Evolutionary conservation across 2,113 vertebrate genomes (phyloP).

Genomic region (Burhinus bistriatus): DNA sequence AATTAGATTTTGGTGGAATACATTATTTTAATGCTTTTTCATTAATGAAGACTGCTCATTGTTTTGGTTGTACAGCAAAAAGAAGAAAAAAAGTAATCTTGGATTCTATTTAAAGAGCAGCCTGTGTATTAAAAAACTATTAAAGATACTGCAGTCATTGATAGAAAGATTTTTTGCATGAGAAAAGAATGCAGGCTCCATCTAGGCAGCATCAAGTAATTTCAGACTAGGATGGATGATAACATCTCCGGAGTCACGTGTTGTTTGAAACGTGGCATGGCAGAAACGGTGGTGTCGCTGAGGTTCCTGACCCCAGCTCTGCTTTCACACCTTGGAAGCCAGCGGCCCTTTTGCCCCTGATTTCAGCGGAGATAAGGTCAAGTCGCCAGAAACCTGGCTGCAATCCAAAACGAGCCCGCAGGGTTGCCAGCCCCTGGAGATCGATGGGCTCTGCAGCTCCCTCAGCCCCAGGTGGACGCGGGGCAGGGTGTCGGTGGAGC

Average conservation of each 20-base stretch:
- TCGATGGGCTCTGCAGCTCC: neutral
- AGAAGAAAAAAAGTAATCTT: conserved; percentile 63
- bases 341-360: neutral
- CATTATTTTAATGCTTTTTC: conserved; percentile 75
- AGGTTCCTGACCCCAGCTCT: neutral
- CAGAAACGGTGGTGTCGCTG: fast-evolving
- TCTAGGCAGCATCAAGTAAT: neutral
- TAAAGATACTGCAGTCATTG: conserved; percentile 4
- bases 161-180: neutral
- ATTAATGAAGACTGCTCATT: conserved; percentile 71
- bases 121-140: conserved; percentile 44
- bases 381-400: neutral
- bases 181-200: neutral
- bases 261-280: fast-evolving
- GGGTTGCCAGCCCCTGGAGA: neutral
- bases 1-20: conserved; percentile 76
- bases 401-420: neutral
- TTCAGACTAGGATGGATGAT: neutral
- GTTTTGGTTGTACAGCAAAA: conserved; percentile 62
- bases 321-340: neutral
- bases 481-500: neutral
- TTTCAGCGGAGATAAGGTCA: neutral
- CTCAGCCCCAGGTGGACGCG: fast-evolving
- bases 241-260: neutral
- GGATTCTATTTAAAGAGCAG: conserved; percentile 57